phyloP scores from a whole-genome alignment of 2,888 invertebrate species.

The Dichetophora obliterata region DNA sequence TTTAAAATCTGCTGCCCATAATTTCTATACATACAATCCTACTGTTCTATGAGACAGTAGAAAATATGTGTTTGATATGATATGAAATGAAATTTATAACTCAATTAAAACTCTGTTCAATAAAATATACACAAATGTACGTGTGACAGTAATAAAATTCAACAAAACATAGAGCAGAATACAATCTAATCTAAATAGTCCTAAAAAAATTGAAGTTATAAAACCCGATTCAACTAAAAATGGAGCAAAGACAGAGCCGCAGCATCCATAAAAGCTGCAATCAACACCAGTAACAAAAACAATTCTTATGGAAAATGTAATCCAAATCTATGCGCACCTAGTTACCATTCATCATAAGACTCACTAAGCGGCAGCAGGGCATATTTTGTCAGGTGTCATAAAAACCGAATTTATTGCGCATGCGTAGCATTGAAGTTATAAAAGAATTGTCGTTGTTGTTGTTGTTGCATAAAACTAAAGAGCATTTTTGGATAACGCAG shows the following conservation, averaged over 20 bases:
- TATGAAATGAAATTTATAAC: neutral
- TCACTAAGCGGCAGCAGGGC: slow-evolving; percentile 41
- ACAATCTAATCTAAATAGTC: neutral
- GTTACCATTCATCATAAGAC: slow-evolving; percentile 16
- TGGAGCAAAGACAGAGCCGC: neutral
- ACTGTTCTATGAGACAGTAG: too few species aligned
- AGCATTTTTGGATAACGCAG: too few species aligned
- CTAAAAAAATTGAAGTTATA: neutral
- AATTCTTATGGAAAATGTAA: slow-evolving; percentile 4
- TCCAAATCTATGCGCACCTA: slow-evolving; percentile 10
- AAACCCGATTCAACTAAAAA: neutral
- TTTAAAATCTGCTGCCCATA: neutral
- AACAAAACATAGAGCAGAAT: too few species aligned
- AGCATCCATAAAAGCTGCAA: neutral
- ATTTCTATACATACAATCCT: too few species aligned
- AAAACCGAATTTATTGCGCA: slow-evolving; percentile 66
- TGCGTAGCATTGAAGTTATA: slow-evolving; percentile 53
- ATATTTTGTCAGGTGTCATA: slow-evolving; percentile 69
- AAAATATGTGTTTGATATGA: neutral
- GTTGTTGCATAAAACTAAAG: too few species aligned
- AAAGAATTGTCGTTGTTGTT: neutral
- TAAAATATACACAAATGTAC: too few species aligned
- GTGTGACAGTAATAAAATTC: too few species aligned
- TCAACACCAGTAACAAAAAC: neutral
- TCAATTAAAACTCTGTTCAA: neutral